Evolutionary conservation across 2,888 invertebrate genomes (phyloP), one percentile per base, ranked within the genome.

Genomic region (Trichopoda pennipes): DNA sequence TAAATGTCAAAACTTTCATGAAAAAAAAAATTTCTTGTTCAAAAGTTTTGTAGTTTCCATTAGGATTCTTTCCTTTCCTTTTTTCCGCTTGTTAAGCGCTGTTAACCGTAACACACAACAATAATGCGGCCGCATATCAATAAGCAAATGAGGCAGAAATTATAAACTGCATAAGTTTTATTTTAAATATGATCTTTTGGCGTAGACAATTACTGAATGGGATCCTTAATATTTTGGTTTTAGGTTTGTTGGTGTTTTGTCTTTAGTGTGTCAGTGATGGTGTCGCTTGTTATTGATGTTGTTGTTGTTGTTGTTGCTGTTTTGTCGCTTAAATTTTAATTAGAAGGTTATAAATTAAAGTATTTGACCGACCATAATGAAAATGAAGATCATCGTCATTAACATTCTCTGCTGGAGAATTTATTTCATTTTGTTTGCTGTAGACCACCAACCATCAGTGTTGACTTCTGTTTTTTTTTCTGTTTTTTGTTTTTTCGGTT

Each of bases 311-410:
- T 12, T 38, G 38, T 55, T 60, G 61, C 42, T 76, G 73, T 60
- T 72, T 82, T 82, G 82, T 82, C 79, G 79, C 82, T 66, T 53
- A 75, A 76, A n/a, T 75, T 82, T 84, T 88, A 88, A 88, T 87
- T 87, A 88, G 89, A 88, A 88, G 87, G 89, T 88, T 88, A 88
- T 88, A 88, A 88, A 88, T 88, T 88, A 87, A 72, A 87, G 87
- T 85, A 87, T 89, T 88, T 89, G 79, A 60, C 73, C 73, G 70
- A 49, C 69, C 63, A 63, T 47, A 69, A 76, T 55, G 17, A 69
- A 38, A 69, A 56, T 42, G n/a, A 49, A 63, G 63, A 63, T 70
- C 17, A 51, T 70, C 61, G 42, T 60, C 51, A 56, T 70, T 23
- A 44, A 51, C 58, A 64, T 58, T 60, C 38, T 28, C 28, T 28